phyloP scores from a whole-genome alignment of 2,797 vertebrate genomes.

The Danio aesculapii region DNA sequence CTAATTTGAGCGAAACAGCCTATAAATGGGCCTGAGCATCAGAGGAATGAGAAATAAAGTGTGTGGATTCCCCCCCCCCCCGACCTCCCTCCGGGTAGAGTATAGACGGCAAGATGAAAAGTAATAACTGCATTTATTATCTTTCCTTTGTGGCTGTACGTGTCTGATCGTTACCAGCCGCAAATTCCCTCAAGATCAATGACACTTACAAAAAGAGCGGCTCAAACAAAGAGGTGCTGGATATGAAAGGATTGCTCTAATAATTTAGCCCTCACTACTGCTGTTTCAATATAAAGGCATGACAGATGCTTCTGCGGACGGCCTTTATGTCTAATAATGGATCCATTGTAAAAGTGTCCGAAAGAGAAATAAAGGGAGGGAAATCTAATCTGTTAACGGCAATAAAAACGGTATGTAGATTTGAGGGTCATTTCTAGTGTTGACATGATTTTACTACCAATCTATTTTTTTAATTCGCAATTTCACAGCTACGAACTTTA shows the following conservation, averaged over 20 bases:
- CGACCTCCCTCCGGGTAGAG: conserved; percentile 28
- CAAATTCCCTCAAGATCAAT: conserved; percentile 36
- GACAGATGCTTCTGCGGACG: conserved; percentile 4
- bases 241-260: conserved; percentile 19
- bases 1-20: conserved; percentile 60
- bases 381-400: not conserved
- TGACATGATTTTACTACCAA: no score
- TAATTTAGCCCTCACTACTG: not conserved
- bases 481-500: no score
- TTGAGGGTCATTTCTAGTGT: not conserved
- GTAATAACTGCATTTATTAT: conserved; percentile 42
- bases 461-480: no score
- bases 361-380: not conserved
- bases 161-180: conserved; percentile 24
- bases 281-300: not conserved
- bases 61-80: conserved; percentile 19
- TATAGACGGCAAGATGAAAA: conserved; percentile 16
- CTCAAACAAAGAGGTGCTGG: conserved; percentile 10
- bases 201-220: conserved; percentile 11
- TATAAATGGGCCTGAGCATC: conserved; percentile 16
- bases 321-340: not conserved
- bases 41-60: conserved; percentile 27
- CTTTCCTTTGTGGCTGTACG: conserved; percentile 24
- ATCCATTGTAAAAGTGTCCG: not conserved
- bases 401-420: not conserved